Base-by-base conservation (phyloP, 2,888 invertebrate species). In the Aphidius colemani region DNA sequence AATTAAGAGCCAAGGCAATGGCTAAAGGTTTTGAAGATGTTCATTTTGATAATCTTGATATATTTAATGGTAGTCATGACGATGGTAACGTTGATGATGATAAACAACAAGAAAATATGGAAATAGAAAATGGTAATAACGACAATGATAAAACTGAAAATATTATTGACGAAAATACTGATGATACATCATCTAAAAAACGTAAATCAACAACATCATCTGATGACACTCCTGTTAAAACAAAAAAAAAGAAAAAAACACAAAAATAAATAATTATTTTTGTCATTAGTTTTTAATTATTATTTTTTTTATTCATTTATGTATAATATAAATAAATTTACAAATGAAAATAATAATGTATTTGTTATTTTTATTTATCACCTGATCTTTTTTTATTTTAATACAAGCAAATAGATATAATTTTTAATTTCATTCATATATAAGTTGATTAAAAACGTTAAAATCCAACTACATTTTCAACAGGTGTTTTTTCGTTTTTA, bases 11-110 rank as follows among this genome's bases (percentile, higher is more conserved):
- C 41, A 76, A 83, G 65, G 81, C 83, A 64, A 80, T 85, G 69
- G 84, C 84, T 0, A 80, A 85, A 72, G 85, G 85, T 48, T 76
- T 85, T 2, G 75, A 78, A 61, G 63, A 70, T 18, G 68, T 81
- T 53, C 71, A 78, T n/a, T 84, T 84, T 53, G 67, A 75, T 43
- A 61, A 49, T 49, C 65, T 75, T 30, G 71, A 74, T 51, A 67
- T 73, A 39, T 64, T 67, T 5, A 49, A 61, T 13, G 66, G 67
- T 49, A n/a, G 65, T 6, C 49, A 68, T 30, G 65, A 73, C 44
- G 73, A 76, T 60, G 75, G 70, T 45, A 40, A 69, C 40, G 53
- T 62, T 40, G 59, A 66, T 10, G 46, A 67, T 40, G 64, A 50
- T 11, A 58, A 51, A 60, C 13, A 18, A 18, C 2, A 18, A 18